Evolutionary conservation across 92 coral and sea anemone species (phyloP), one percentile per base, ranked within the genome.

Genomic region (Pocillopora meandrina): DNA sequence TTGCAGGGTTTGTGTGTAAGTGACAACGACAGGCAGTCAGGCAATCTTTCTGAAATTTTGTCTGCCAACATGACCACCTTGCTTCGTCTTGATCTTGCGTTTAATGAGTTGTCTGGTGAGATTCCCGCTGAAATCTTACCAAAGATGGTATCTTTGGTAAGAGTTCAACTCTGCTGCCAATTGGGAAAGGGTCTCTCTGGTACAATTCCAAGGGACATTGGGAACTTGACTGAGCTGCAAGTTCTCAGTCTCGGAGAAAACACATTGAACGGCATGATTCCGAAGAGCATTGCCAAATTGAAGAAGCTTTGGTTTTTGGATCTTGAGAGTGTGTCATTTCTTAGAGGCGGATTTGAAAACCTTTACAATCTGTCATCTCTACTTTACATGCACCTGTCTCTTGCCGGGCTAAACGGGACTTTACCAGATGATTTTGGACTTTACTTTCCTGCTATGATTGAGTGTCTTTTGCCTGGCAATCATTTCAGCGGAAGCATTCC

Each of bases 241-340:
- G 95, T 94, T n/a, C 86, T 94, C 12, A 94, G 98, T 52, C 84
- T 94, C 47, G 98, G 95, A 5, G 93, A 85, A 34, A 94, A 82
- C 80, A 58, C 12, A 31, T 74, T 94, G 10, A 49, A 65, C 35
- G 98, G 98, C 31, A 59, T 76, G 12, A 90, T 94, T 36, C 98
- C 98, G 35, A 61, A 64, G 35, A 92, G 98, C 56, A 94, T 94
- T 56, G 82, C 91, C 8, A 85, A 88, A 10, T 66, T 94, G 74
- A 81, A 80, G 52, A 90, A 94, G 74, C 80, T 94, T 14, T 85
- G 93, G 98, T 94, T 92, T 86, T 61, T 94, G 72, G 98, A 94
- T 67, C 82, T 94, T 19, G 95, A 92, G 65, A 69, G 89, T 33
- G 83, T 86, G 1, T 56, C n/a, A 2, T 18, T 71, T 15, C 82